Conservation (phyloP, 2,797 vertebrate species). For the Gila robusta region DNA sequence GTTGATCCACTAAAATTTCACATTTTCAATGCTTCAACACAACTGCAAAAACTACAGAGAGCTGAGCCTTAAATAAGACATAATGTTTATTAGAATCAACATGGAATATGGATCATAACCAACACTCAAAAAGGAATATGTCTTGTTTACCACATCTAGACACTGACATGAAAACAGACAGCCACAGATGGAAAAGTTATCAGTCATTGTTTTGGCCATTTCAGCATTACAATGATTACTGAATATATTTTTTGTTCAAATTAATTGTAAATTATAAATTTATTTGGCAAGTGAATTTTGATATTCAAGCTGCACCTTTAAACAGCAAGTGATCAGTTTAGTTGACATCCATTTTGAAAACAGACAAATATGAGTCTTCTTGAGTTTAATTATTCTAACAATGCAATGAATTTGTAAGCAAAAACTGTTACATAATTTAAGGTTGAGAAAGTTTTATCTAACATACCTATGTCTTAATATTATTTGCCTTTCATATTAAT, state of each 20-base stretch:
- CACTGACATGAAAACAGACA: not conserved
- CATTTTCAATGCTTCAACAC: constrained; percentile 42
- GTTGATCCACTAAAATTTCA: constrained; percentile 58
- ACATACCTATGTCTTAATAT: constrained; percentile 12
- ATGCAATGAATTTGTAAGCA: not conserved
- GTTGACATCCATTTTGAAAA: constrained; percentile 7
- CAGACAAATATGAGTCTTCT: not conserved
- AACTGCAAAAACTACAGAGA: not conserved
- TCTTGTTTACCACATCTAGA: constrained; percentile 7
- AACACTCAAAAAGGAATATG: not conserved
- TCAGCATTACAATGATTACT: constrained; percentile 38
- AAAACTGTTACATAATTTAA: not conserved
- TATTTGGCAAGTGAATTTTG: constrained; percentile 37
- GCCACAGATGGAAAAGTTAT: not conserved
- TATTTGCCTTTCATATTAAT: constrained; percentile 2
- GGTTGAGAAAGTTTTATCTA: not conserved
- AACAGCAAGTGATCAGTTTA: not conserved
- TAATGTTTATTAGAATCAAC: not conserved
- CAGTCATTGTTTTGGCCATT: constrained; percentile 34
- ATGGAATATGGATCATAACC: constrained; percentile 9
- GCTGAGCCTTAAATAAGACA: constrained; percentile 7
- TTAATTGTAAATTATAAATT: constrained; percentile 25
- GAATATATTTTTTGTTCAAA: constrained; percentile 46
- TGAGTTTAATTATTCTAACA: not conserved
- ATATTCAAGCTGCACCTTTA: constrained; percentile 29